Percentiles rank a stretch among this genome's conserved stretches.
These are phyloP conservation scores for Scaptomyza reducta DNA, from an alignment of 2,888 invertebrate genomes.

Conservation along the genomic window DNA sequence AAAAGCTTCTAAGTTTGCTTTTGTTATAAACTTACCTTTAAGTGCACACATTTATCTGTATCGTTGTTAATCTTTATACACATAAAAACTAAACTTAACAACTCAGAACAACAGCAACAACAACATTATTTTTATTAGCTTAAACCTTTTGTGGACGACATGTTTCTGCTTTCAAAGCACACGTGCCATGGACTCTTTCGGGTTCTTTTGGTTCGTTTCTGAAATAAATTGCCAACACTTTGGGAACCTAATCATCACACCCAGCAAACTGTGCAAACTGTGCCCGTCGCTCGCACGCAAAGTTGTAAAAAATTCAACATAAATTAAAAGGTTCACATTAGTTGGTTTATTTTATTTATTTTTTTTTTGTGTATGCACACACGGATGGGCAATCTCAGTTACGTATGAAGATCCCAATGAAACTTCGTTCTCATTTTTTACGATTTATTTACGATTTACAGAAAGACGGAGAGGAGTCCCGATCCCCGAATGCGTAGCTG, in stretches of 20 bases:
- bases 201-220: background rate
- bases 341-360: constrained; percentile 64
- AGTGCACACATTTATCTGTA: background rate
- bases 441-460: constrained; percentile 65
- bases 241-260: constrained; percentile 51
- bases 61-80: constrained; percentile 19
- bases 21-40: background rate
- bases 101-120: constrained; percentile 1
- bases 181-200: constrained; percentile 21
- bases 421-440: constrained; percentile 50
- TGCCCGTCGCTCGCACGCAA: constrained; percentile 27
- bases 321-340: constrained; percentile 73
- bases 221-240: constrained; percentile 51
- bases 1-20: background rate
- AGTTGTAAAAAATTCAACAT: constrained; percentile 57
- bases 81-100: constrained; percentile 33
- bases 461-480: constrained; percentile 6
- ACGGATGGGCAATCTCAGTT: constrained; percentile 33
- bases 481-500: constrained; percentile 41
- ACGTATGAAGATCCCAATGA: constrained; percentile 19
- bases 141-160: constrained; percentile 19
- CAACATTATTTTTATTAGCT: background rate
- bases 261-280: constrained; percentile 23
- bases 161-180: constrained; percentile 25
- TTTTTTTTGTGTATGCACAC: constrained; percentile 28